These are phyloP conservation scores for Anagrus nilaparvatae DNA, from an alignment of 1,140 invertebrate genomes.

Conservation along the genomic window DNA sequence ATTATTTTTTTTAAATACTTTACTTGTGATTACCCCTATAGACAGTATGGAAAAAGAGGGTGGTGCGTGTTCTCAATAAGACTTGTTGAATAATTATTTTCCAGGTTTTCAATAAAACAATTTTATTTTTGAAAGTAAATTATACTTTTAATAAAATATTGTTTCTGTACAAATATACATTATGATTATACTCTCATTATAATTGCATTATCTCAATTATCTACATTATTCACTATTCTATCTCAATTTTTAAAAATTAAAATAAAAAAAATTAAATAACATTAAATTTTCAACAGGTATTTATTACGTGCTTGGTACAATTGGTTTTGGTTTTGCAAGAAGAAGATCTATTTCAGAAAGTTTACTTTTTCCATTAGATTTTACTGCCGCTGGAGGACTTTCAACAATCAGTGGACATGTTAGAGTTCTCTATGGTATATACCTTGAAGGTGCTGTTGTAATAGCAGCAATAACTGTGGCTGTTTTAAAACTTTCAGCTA, in stretches of 20 bases:
- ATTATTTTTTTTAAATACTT: no score
- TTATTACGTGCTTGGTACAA: conserved; percentile 50
- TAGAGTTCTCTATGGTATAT: conserved; percentile 53
- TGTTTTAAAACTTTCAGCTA: conserved; percentile 46
- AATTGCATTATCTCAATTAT: no score
- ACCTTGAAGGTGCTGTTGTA: conserved; percentile 55
- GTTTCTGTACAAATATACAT: no score
- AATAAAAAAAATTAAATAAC: not conserved
- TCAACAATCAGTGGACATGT: conserved; percentile 48
- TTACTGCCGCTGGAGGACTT: conserved; percentile 56
- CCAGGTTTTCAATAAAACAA: no score
- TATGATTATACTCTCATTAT: no score
- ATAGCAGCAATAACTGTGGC: conserved; percentile 50
- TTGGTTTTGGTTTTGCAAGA: conserved; percentile 50
- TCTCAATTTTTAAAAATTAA: conserved; percentile 17
- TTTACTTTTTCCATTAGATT: conserved; percentile 56
- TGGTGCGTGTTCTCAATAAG: no score
- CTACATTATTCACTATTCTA: conserved; percentile 7
- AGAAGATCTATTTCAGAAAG: conserved; percentile 43
- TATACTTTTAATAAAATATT: no score
- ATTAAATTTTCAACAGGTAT: conserved; percentile 22
- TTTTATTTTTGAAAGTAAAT: no score
- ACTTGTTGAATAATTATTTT: no score
- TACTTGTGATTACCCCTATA: no score
- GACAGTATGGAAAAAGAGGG: no score